Evolutionary conservation across 2,797 vertebrate species (phyloP).

Genomic region (Chrosomus eos): DNA sequence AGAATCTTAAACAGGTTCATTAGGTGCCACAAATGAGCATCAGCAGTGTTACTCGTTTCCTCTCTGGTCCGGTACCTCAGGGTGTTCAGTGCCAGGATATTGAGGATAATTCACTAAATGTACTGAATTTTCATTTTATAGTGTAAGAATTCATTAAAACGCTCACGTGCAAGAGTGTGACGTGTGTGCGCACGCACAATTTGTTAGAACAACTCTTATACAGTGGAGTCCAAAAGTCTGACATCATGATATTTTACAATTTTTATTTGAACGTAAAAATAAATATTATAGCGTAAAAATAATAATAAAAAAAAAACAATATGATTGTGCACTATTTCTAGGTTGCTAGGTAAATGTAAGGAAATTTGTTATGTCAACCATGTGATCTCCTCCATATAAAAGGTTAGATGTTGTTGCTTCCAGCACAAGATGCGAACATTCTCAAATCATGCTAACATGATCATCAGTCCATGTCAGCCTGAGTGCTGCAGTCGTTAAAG

Average conservation of each 20-base stretch:
- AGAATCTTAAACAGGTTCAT: neutral
- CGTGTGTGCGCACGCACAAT: neutral
- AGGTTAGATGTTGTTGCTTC: slow-evolving; percentile 11
- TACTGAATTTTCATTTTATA: neutral
- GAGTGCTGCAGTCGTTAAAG: neutral
- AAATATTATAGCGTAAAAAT: neutral
- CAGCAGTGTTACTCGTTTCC: neutral
- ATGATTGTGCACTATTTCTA: neutral
- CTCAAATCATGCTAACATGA: neutral
- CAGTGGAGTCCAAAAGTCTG: neutral
- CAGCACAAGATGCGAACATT: neutral
- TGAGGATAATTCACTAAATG: neutral
- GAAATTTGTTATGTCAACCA: neutral
- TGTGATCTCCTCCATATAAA: neutral
- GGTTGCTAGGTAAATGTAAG: neutral
- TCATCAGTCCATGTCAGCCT: slow-evolving; percentile 6
- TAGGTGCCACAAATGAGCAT: neutral
- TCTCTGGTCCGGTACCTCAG: neutral
- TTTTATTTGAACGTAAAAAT: neutral
- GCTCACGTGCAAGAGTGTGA: neutral
- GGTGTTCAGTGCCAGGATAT: neutral
- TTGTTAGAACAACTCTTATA: neutral
- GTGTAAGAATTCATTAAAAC: neutral
- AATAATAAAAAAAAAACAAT: neutral
- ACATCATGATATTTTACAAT: neutral